Evolutionary conservation across 2,888 invertebrate genomes (phyloP).

Genomic region (Oxyscelio sp.): DNA sequence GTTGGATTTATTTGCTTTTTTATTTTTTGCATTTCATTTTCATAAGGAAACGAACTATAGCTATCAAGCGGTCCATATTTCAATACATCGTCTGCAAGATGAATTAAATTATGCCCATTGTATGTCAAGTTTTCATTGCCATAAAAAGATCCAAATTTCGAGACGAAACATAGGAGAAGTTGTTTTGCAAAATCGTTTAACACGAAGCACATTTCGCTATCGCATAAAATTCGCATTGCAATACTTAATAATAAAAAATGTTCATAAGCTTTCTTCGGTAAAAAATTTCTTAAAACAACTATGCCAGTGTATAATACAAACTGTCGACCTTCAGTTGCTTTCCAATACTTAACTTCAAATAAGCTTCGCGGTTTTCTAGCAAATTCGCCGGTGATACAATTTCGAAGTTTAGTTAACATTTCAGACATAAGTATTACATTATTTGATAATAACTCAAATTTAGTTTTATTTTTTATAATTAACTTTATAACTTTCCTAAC

Average conservation of each 20-base stretch:
- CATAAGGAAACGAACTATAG: slow-evolving; percentile 4
- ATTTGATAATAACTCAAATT: background rate
- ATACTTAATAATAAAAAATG: slow-evolving; percentile 14
- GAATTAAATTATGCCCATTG: slow-evolving; percentile 6
- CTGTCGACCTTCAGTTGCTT: slow-evolving; percentile 28
- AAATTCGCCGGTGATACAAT: slow-evolving; percentile 5
- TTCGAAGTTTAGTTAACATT: background rate
- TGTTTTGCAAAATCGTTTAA: background rate
- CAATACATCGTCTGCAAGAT: slow-evolving; percentile 1
- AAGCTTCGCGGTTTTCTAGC: slow-evolving; percentile 20
- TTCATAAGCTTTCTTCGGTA: background rate
- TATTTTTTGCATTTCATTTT: too few relatives aligned
- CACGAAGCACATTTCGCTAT: background rate
- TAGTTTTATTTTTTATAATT: background rate
- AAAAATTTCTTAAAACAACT: slow-evolving; percentile 4
- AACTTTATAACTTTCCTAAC: slow-evolving; percentile 6
- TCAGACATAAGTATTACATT: slow-evolving; percentile 13
- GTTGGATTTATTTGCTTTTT: slow-evolving; percentile 13
- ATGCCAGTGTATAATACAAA: slow-evolving; percentile 27
- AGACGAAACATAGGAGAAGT: slow-evolving; percentile 1
- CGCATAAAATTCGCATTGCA: slow-evolving; percentile 21
- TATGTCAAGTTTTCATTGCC: slow-evolving; percentile 3
- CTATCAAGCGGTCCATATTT: slow-evolving; percentile 2
- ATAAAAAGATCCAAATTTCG: slow-evolving; percentile 17
- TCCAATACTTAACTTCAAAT: slow-evolving; percentile 25